A percentile compares a stretch with the other conserved stretches of the same genome.
phyloP scores from a whole-genome alignment of 2,888 invertebrate genomes.

The Syrphus vitripennis region DNA sequence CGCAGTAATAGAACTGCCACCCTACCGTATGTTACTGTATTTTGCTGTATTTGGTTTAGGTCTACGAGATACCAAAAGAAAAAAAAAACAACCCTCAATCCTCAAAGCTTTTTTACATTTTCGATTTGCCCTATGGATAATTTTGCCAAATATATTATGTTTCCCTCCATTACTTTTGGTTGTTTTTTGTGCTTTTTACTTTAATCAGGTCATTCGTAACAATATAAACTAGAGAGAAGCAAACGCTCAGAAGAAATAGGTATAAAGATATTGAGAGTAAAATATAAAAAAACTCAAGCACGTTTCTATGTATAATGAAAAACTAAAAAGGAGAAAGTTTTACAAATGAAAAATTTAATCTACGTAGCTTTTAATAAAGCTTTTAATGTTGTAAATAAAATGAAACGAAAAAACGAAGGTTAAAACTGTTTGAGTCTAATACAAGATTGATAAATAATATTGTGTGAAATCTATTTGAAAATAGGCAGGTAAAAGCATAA shows the following conservation, averaged over 20 bases:
- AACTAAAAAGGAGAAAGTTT: neutral
- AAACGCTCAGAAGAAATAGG: neutral
- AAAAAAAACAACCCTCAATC: neutral
- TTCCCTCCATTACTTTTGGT: neutral
- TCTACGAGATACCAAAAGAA: neutral
- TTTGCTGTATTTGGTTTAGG: neutral
- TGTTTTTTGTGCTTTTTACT: constrained; percentile 5
- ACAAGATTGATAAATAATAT: neutral
- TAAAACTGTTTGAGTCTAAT: neutral
- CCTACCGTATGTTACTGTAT: constrained; percentile 14
- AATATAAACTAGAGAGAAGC: neutral
- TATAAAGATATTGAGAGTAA: neutral
- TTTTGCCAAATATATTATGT: neutral
- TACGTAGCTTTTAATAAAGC: neutral
- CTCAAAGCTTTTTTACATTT: neutral
- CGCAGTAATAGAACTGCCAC: neutral
- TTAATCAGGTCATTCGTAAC: constrained; percentile 47
- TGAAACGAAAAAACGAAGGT: neutral
- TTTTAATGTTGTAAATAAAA: neutral
- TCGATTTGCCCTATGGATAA: neutral
- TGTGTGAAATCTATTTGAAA: neutral
- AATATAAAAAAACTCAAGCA: constrained; percentile 19
- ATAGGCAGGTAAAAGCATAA: neutral
- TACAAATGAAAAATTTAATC: neutral
- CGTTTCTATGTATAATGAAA: neutral